Base-by-base conservation (phyloP, 1,140 invertebrate genomes). In the Zaprionus africanus region DNA sequence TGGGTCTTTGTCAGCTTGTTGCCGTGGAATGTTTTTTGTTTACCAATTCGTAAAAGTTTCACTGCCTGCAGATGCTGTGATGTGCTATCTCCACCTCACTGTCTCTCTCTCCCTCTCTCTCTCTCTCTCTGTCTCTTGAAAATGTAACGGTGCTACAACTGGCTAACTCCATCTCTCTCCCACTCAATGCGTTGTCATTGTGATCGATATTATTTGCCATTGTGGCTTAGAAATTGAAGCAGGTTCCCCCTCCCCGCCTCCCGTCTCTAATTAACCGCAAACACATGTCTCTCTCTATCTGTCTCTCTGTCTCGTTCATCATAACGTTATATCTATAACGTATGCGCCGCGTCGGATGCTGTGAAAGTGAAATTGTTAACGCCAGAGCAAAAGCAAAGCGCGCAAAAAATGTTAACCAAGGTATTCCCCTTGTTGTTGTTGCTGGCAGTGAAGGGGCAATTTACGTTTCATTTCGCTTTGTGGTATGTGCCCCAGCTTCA, bases 181-280 rank as follows among this genome's bases (percentile, higher is more conserved):
- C 46, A 4, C 9, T 24, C 46, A 24, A 11, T 51, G 46, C 12
- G 78, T 74, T 54, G 71, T 81, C 78, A 87, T 74, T 82, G 84
- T 82, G 84, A 88, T 87, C 84, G 85, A 87, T 87, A 87, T 90
- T 90, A 87, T 88, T 88, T 88, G 81, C 74, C 81, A 88, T 84
- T 84, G 81, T 87, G 85, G 84, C 84, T 84, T 81, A 88, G 84
- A 87, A 87, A 84, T 76, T 84, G 78, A 58, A 72, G 82, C 60
- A 19, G 22, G 43, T 51, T 59, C 26, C 38, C 31, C 15, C 51
- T 24, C 24, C 34, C 34, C 53, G 22, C 67, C 83, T 2, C 22
- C 22, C n/a, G n/a, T 22, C 22, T 58, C 81, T 87, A 87, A 87
- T 87, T 87, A 87, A 87, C 81, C 75, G 56, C 74, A 56, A 64